Base-by-base conservation (phyloP, 2,797 vertebrate species). In the Enteromius viviparus region DNA sequence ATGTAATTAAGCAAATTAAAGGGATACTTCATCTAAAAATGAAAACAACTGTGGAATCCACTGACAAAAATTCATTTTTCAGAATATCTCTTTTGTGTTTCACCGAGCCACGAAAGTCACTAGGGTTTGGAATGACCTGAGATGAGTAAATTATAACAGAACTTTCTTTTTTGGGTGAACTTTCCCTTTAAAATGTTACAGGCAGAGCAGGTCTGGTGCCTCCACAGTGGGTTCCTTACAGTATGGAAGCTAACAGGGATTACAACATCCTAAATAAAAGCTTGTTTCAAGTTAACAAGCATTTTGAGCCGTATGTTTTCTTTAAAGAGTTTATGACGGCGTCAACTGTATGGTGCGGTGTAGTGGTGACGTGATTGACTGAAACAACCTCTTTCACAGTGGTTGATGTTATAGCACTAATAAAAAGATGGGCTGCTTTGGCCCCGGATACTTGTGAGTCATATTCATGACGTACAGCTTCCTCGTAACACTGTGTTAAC, bases 301-400 rank as follows among this genome's bases (percentile, higher is more conserved):
- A 34, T 78, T 37, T 64, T 78, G 76, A 14, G 42, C 26, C 6
- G 42, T 65, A 78, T 77, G 58, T 64, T 64, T 77, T 77, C 40
- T 47, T 77, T 47, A 77, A 60, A 60, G 53, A 40, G 60, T 76
- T 76, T 76, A 76, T 77, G 47, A 69, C 15, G 47, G 78, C 26
- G 60, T 78, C 76, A 53, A 34, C 47, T 53, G 78, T 79, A 79
- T 23, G 14, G 64, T 79, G 45, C n/a, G 65, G 64, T 23, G 14
- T 11, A 55, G 47, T 23, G 69, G 64, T 79, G 64, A 78, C 62
- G 76, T 65, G 42, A 34, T 32, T 79, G 65, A 69, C 65, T 79
- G 76, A 65, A 78, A 65, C 42, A 78, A 66, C 60, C 62, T 78
- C 60, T 78, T 78, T 78, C 60, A 55, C 78, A 69, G n/a, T 68